phyloP scores from a whole-genome alignment of 2,797 vertebrate species.

The Myioborus melanocephalus region DNA sequence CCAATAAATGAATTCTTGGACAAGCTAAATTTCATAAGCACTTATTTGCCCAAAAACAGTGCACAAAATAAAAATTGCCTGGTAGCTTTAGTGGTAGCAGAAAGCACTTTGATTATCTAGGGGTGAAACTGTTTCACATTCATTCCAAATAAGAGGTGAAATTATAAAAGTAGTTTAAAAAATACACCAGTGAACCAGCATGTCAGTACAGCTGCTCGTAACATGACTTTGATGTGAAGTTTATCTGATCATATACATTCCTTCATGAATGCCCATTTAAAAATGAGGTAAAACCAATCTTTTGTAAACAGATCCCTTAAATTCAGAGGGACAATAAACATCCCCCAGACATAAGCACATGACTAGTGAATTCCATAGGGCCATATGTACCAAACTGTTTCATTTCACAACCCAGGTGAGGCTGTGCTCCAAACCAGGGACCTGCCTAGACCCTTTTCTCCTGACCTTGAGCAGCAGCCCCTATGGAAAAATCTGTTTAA shows the following conservation, averaged over 20 bases:
- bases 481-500: not conserved
- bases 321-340: not conserved
- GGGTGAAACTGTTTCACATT: not conserved
- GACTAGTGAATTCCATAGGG: not conserved
- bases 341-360: not conserved
- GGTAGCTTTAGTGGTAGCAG: not conserved
- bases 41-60: not conserved
- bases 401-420: not conserved
- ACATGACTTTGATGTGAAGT: not conserved
- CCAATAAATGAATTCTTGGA: not conserved
- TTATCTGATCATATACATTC: not conserved
- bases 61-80: not conserved
- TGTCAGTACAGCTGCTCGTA: not conserved
- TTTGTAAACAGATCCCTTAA: not conserved
- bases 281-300: not conserved
- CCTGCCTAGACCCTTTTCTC: not conserved
- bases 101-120: not conserved
- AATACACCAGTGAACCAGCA: not conserved
- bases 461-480: not conserved
- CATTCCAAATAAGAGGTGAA: not conserved
- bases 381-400: not conserved
- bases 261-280: not conserved
- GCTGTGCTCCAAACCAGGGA: not conserved
- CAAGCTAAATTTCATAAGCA: not conserved
- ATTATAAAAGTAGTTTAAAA: not conserved